A percentile compares a stretch with the other conserved stretches of the same genome.
These are phyloP conservation scores for Oxystoma pomonae DNA, from an alignment of 2,888 invertebrate genomes.

Conservation along the genomic window DNA sequence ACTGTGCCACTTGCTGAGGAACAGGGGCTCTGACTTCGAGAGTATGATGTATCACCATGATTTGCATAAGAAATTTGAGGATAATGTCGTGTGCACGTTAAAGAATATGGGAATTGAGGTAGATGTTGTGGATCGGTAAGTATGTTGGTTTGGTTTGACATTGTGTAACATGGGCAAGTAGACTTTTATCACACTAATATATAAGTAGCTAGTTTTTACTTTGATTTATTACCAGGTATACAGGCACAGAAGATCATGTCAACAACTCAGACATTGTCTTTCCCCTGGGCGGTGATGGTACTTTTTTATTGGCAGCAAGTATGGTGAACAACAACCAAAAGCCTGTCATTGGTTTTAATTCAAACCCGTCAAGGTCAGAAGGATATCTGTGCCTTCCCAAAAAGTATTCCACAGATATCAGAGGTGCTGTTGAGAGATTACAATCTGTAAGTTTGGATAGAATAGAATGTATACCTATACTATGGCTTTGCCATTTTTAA, in stretches of 20 bases:
- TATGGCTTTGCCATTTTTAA: too few species aligned
- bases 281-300: conserved; percentile 95
- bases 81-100: conserved; percentile 58
- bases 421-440: conserved; percentile 72
- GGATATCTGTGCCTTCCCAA: conserved; percentile 89
- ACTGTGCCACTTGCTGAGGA: conserved; percentile 63
- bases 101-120: conserved; percentile 72
- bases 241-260: conserved; percentile 64
- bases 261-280: conserved; percentile 89
- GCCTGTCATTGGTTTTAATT: conserved; percentile 96
- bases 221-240: conserved; percentile 44
- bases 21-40: conserved; percentile 84
- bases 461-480: too few species aligned
- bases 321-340: conserved; percentile 70
- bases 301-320: conserved; percentile 90
- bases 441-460: conserved; percentile 64
- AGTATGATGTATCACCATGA: conserved; percentile 72
- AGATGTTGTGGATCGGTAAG: conserved; percentile 70
- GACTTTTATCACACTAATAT: too few species aligned
- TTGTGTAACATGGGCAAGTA: too few species aligned
- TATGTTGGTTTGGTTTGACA: not conserved
- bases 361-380: conserved; percentile 89
- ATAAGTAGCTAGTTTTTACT: conserved; percentile 21
- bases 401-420: conserved; percentile 75
- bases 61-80: conserved; percentile 74